Base-by-base conservation (phyloP, 2,888 invertebrate species). In the Microdon myrmicae region DNA sequence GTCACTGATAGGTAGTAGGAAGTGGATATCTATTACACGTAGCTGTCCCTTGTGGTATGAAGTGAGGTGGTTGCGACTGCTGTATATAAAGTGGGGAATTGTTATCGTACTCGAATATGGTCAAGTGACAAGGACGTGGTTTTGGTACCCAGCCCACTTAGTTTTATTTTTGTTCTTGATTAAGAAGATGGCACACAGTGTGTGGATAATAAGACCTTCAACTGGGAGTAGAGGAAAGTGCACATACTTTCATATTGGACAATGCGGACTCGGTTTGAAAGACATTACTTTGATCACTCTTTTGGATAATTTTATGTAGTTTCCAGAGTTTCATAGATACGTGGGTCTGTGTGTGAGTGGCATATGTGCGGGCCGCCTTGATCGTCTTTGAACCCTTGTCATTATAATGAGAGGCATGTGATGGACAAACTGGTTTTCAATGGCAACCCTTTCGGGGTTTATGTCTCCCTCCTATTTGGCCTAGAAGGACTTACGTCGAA, bases 261-360 rank as follows among this genome's bases (percentile, higher is more conserved):
- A 64, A 41, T n/a, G n/a, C n/a, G n/a, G 64, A 58, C 64, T 64
- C 51, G 53, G 56, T 64, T 56, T 58, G 38, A 51, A 53, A 58
- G 64, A 64, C 64, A 51, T 64, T 64, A 64, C 64, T 64, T 64
- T 64, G 64, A 64, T 64, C 64, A 58, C 58, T 58, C 64, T 53
- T 51, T 64, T 53, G 64, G 58, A 64, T 64, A 64, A 64, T 64
- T 64, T 64, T 53, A 64, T 64, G 56, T 64, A 58, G 43, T 58
- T 64, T 47, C 43, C 20, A 47, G 53, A 43, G 32, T 48, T 34
- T 29, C n/a, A n/a, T n/a, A n/a, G n/a, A n/a, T 17, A 34, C 9
- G 22, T 22, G 14, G 25, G 23, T 20, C n/a, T 59, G 22, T 31
- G 22, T 29, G 49, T 34, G 9, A 20, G 20, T 34, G 31, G 3